phyloP scores from a whole-genome alignment of 2,797 vertebrate species.

The Forpus xanthops region DNA sequence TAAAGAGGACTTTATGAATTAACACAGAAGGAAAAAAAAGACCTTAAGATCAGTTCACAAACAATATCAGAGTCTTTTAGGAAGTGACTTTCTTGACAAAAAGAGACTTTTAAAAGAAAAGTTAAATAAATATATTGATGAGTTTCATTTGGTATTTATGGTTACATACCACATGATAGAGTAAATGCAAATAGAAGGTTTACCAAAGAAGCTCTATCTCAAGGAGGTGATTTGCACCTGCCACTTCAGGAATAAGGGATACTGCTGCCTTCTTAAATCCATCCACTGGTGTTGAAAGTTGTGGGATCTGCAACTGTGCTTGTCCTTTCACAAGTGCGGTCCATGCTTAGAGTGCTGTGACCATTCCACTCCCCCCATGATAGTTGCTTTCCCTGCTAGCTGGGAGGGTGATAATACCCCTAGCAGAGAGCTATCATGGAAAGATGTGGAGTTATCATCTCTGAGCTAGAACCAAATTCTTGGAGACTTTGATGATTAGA shows the following conservation, averaged over 20 bases:
- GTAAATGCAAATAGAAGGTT: background rate
- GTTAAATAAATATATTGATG: background rate
- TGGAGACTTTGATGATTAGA: background rate
- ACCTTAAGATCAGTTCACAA: background rate
- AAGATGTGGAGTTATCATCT: background rate
- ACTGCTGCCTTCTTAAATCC: background rate
- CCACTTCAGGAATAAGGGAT: background rate
- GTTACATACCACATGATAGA: background rate
- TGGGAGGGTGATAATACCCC: background rate
- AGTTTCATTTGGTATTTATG: background rate
- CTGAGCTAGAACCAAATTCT: background rate
- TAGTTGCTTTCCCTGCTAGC: background rate
- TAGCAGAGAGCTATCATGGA: background rate
- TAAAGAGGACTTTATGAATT: background rate
- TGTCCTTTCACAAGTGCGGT: accelerated
- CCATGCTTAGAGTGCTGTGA: background rate
- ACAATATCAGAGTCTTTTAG: background rate
- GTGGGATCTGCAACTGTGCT: accelerated
- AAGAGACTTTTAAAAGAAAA: background rate
- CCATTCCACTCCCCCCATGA: background rate
- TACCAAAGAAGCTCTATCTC: background rate
- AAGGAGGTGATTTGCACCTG: background rate
- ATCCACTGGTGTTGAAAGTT: background rate
- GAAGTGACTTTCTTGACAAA: background rate
- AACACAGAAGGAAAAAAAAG: background rate